Conservation (phyloP, 2,888 invertebrate genomes). For the Scaptomyza polygonia region DNA sequence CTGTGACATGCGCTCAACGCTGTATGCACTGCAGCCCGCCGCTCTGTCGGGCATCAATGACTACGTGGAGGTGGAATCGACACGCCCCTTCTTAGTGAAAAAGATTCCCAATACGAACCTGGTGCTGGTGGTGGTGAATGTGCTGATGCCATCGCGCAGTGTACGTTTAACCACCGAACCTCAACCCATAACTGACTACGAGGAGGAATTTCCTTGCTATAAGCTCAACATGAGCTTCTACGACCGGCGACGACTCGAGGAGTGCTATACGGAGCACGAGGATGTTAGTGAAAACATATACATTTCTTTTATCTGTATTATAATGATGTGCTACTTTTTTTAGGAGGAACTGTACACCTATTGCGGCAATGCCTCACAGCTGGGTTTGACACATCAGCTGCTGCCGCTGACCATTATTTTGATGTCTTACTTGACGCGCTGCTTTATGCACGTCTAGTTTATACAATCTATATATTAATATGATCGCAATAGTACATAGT, state of each 20-base stretch:
- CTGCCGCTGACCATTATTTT: slow-evolving; percentile 72
- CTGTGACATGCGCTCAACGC: slow-evolving; percentile 89
- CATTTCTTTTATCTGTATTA: neutral
- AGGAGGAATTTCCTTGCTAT: slow-evolving; percentile 89
- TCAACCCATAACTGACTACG: slow-evolving; percentile 84
- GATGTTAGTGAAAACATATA: slow-evolving; percentile 85
- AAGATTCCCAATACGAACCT: slow-evolving; percentile 91
- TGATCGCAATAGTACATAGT: slow-evolving; percentile 26
- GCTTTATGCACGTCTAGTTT: slow-evolving; percentile 68
- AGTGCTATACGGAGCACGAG: slow-evolving; percentile 91
- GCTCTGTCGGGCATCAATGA: slow-evolving; percentile 84
- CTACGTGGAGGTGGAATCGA: slow-evolving; percentile 84
- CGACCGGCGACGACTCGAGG: slow-evolving; percentile 88
- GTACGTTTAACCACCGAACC: slow-evolving; percentile 85
- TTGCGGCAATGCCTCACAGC: slow-evolving; percentile 81
- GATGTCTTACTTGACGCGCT: slow-evolving; percentile 76
- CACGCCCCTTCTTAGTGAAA: slow-evolving; percentile 89
- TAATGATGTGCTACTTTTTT: neutral
- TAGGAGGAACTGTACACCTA: slow-evolving; percentile 82
- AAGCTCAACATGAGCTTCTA: slow-evolving; percentile 90
- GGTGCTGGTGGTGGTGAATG: slow-evolving; percentile 89
- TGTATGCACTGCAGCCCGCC: slow-evolving; percentile 89
- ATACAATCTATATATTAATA: slow-evolving; percentile 47
- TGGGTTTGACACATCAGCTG: slow-evolving; percentile 61
- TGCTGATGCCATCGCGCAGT: slow-evolving; percentile 84